These are phyloP conservation scores for Notiomystis cincta DNA, from an alignment of 2,113 vertebrate genomes.

Conservation along the genomic window DNA sequence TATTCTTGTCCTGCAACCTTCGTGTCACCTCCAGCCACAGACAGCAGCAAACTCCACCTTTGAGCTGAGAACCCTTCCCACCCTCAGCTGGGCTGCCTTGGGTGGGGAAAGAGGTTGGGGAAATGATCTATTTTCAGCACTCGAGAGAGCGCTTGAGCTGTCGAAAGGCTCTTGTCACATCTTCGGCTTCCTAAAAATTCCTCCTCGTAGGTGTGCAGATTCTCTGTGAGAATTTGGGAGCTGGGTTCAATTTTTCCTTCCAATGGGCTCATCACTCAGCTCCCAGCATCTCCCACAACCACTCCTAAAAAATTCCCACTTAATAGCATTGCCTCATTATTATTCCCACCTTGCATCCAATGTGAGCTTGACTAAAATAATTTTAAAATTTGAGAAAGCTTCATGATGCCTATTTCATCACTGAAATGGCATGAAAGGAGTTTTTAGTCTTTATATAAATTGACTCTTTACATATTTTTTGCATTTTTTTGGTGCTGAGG, in stretches of 20 bases:
- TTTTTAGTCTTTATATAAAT: background rate
- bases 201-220: background rate
- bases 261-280: background rate
- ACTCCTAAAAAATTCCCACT: background rate
- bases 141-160: background rate
- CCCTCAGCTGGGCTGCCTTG: background rate
- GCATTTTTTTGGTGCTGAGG: background rate
- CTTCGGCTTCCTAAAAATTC: constrained; percentile 5
- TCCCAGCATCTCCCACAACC: background rate
- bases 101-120: background rate
- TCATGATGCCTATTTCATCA: background rate
- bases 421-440: background rate
- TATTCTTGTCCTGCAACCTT: background rate
- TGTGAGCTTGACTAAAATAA: background rate
- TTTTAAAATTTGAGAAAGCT: background rate
- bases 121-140: background rate
- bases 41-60: background rate
- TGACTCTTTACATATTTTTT: rapidly evolving
- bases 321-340: background rate
- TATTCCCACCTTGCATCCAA: background rate
- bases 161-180: background rate
- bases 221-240: background rate
- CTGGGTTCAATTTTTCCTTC: background rate
- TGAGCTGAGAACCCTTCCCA: background rate
- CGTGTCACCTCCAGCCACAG: background rate